These are phyloP conservation scores for Synergus umbraculus DNA, from an alignment of 2,888 invertebrate genomes.

Conservation along the genomic window DNA sequence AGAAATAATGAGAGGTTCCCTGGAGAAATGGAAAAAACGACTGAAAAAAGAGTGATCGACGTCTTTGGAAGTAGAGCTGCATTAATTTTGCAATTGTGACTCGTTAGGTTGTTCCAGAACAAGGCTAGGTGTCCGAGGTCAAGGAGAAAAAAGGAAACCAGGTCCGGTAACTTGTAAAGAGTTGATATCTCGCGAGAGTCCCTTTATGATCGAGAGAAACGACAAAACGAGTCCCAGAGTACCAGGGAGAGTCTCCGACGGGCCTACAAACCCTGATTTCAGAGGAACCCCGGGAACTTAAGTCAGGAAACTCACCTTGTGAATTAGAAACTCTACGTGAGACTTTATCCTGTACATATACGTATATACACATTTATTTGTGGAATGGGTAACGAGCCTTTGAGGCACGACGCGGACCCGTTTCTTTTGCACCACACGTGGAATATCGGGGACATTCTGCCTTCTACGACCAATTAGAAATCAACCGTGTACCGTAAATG, in stretches of 20 bases:
- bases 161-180: slow-evolving; percentile 46
- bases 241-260: slow-evolving; percentile 20
- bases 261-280: slow-evolving; percentile 43
- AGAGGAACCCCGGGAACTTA: slow-evolving; percentile 20
- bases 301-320: slow-evolving; percentile 32
- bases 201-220: slow-evolving; percentile 18
- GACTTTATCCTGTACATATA: neutral
- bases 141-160: slow-evolving; percentile 53
- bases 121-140: slow-evolving; percentile 61
- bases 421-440: slow-evolving; percentile 46
- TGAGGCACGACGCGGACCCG: neutral
- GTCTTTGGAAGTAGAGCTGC: slow-evolving; percentile 60
- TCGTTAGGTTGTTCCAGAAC: slow-evolving; percentile 69
- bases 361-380: slow-evolving; percentile 2
- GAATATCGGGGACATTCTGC: slow-evolving; percentile 60
- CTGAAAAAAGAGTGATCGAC: slow-evolving; percentile 58
- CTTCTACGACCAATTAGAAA: slow-evolving; percentile 59
- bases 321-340: slow-evolving; percentile 35
- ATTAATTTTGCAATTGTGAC: slow-evolving; percentile 66
- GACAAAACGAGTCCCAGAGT: slow-evolving; percentile 1
- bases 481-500: slow-evolving; percentile 54
- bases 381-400: slow-evolving; percentile 25
- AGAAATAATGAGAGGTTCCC: slow-evolving; percentile 46
- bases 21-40: slow-evolving; percentile 55
- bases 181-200: slow-evolving; percentile 29